phyloP scores from a whole-genome alignment of 1,140 invertebrate genomes.

The Hyles vespertilio region DNA sequence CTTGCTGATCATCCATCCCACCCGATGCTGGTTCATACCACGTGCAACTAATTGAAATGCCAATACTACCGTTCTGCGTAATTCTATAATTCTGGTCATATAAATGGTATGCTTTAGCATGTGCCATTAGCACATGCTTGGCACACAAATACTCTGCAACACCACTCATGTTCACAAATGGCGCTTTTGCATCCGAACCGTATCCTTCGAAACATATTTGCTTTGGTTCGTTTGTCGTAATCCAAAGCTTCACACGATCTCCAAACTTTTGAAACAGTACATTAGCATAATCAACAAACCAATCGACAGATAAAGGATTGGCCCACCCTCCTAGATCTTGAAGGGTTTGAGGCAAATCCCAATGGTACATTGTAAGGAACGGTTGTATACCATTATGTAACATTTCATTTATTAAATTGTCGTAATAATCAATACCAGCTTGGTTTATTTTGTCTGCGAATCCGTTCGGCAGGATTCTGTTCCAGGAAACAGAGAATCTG shows the following conservation, averaged over 20 bases:
- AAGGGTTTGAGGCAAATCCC: conserved; percentile 79
- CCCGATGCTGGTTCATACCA: conserved; percentile 70
- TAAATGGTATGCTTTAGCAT: conserved; percentile 77
- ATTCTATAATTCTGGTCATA: conserved; percentile 63
- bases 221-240: conserved; percentile 83
- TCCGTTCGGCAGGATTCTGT: conserved; percentile 78
- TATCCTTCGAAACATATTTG: conserved; percentile 78
- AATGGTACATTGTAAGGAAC: conserved; percentile 80
- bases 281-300: conserved; percentile 79
- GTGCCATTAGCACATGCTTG: conserved; percentile 77
- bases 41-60: conserved; percentile 70
- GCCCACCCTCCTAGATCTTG: conserved; percentile 80
- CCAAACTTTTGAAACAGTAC: conserved; percentile 78
- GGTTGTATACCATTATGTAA: conserved; percentile 66
- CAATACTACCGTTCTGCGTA: conserved; percentile 60
- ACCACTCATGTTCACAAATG: conserved; percentile 68
- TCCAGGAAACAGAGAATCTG: conserved; percentile 82
- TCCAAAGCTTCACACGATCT: conserved; percentile 79
- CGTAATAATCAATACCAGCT: conserved; percentile 79
- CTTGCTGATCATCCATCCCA: conserved; percentile 62
- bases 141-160: conserved; percentile 76
- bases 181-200: conserved; percentile 69
- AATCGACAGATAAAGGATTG: conserved; percentile 77
- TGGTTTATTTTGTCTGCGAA: conserved; percentile 74
- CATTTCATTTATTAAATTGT: conserved; percentile 78